Base-by-base conservation (phyloP, 1,140 invertebrate species). In the Leptinotarsa lineolata region DNA sequence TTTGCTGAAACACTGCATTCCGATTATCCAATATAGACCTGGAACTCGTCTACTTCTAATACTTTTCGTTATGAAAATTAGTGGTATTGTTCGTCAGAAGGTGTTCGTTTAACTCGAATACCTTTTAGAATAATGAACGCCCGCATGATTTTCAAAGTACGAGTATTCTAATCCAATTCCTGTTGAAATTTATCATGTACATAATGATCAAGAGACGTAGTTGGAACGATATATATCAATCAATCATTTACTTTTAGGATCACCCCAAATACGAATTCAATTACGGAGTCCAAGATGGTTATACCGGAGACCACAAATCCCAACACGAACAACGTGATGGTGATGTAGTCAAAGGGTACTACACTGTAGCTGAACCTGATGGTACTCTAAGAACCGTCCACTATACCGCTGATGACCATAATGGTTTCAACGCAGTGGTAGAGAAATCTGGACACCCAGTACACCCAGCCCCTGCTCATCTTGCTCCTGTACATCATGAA, bases 231-330 rank as follows among this genome's bases (percentile, higher is more conserved):
- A 30, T 30, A 30, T 6, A 5, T 30, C 5, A 30, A 5, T 30
- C 5, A 30, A 6, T 30, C 24, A 58, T 58, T 58, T n/a, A 58
- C 4, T 46, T 67, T 67, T 20, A 67, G 65, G 24, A 24, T 24
- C 24, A 24, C 5, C 24, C 91, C 2, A 88, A 90, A 64, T 93
- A 93, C 82, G 90, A 88, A 81, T 92, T 90, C 85, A 88, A 89
- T 21, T 93, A 93, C 83, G 90, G 89, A 59, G 90, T 93, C 2
- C 87, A 89, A 11, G 92, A 93, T 24, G 24, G 24, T 1, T 5
- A 24, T 5, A 24, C 24, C 6, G 24, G 24, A 24, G 24, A 24
- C 24, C 90, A 89, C 76, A 91, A 92, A 81, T 88, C 88, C 81
- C 80, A 81, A 70, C 79, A 86, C 65, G 87, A 88, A 76, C 85